phyloP scores from a whole-genome alignment of 2,797 vertebrate species.

The Syngnathus rostellatus region DNA sequence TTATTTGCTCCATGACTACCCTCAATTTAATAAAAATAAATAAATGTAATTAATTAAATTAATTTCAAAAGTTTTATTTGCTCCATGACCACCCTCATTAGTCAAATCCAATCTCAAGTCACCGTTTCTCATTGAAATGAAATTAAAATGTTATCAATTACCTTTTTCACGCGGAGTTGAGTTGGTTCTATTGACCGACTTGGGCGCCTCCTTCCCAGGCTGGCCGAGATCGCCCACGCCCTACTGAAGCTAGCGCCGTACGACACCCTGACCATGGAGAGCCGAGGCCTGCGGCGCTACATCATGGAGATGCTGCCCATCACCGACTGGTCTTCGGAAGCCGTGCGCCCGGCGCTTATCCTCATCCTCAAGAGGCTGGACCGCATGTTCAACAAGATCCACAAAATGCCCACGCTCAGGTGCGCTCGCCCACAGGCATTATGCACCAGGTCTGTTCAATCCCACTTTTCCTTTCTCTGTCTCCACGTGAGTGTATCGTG shows the following conservation, averaged over 20 bases:
- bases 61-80: too few species aligned
- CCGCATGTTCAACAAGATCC: slow-evolving; percentile 99
- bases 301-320: slow-evolving; percentile 98
- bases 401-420: slow-evolving; percentile 99
- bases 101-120: too few species aligned
- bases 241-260: slow-evolving; percentile 95
- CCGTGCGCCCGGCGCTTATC: slow-evolving; percentile 94
- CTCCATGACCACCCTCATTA: too few species aligned
- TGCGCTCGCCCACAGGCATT: slow-evolving; percentile 77
- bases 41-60: too few species aligned
- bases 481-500: slow-evolving; percentile 52
- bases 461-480: slow-evolving; percentile 35
- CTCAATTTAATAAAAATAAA: too few species aligned
- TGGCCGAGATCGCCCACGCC: slow-evolving; percentile 96
- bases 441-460: slow-evolving; percentile 71
- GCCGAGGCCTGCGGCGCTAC: slow-evolving; percentile 89
- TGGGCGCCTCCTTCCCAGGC: slow-evolving; percentile 51
- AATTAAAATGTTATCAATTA: too few species aligned
- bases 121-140: too few species aligned
- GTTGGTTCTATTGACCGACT: neutral
- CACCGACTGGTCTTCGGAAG: slow-evolving; percentile 94
- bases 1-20: too few species aligned
- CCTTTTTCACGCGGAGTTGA: neutral
- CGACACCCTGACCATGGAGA: slow-evolving; percentile 98
- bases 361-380: slow-evolving; percentile 97